phyloP scores from a whole-genome alignment of 2,797 vertebrate species.

The Telmatherina bonti region DNA sequence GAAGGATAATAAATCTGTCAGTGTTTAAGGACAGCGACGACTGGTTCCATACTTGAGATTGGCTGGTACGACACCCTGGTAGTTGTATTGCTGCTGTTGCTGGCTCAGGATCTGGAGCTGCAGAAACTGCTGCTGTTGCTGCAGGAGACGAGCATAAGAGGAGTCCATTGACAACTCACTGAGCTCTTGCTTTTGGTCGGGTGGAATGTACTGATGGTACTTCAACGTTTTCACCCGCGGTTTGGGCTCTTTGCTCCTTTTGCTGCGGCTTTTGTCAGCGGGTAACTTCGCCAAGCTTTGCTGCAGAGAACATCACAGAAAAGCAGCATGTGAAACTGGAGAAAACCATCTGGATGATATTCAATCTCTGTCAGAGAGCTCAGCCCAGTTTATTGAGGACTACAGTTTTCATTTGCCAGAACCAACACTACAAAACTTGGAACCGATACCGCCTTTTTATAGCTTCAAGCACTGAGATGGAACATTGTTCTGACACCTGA shows the following conservation, averaged over 20 bases:
- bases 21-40: not conserved
- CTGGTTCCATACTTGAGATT: slow-evolving; percentile 56
- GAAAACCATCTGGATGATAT: slow-evolving; percentile 51
- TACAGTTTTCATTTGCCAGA: slow-evolving; percentile 41
- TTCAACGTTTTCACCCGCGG: slow-evolving; percentile 95
- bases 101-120: slow-evolving; percentile 98
- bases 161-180: slow-evolving; percentile 92
- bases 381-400: slow-evolving; percentile 50
- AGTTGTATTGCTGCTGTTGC: slow-evolving; percentile 95
- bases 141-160: slow-evolving; percentile 92
- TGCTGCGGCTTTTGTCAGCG: slow-evolving; percentile 91
- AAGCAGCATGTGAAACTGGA: slow-evolving; percentile 36
- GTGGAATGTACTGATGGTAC: slow-evolving; percentile 98
- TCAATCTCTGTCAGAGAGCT: slow-evolving; percentile 50
- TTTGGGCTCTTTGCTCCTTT: slow-evolving; percentile 94
- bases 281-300: slow-evolving; percentile 91
- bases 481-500: slow-evolving; percentile 65
- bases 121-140: slow-evolving; percentile 98
- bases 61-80: slow-evolving; percentile 89
- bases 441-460: slow-evolving; percentile 43
- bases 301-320: slow-evolving; percentile 75
- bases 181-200: slow-evolving; percentile 95
- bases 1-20: not conserved
- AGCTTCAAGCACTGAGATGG: slow-evolving; percentile 56
- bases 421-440: slow-evolving; percentile 51